Conservation (phyloP, 1,140 invertebrate genomes). For the Mamestra configurata region DNA sequence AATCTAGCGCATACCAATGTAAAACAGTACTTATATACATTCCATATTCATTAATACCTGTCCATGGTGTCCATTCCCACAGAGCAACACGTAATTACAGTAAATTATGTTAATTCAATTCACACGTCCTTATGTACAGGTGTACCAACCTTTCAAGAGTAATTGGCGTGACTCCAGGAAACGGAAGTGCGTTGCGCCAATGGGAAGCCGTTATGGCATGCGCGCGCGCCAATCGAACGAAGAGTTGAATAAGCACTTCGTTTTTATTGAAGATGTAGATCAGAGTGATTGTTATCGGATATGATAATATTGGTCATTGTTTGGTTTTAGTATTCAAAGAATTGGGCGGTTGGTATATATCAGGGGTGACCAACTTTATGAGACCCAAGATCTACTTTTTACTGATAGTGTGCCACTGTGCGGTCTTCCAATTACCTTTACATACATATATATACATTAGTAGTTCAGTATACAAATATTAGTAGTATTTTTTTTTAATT, state of each 20-base stretch:
- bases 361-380: no score
- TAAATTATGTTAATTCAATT: conserved; percentile 51
- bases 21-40: background rate
- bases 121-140: conserved; percentile 66
- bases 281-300: no score
- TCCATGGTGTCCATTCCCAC: background rate
- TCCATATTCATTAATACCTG: conserved; percentile 5
- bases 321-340: background rate
- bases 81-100: conserved; percentile 6
- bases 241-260: background rate
- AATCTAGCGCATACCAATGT: background rate
- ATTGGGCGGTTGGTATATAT: background rate
- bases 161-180: conserved; percentile 72
- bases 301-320: background rate
- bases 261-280: conserved; percentile 1
- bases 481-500: no score
- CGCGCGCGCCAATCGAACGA: conserved; percentile 53
- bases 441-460: no score
- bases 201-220: conserved; percentile 67
- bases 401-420: no score
- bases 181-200: conserved; percentile 69
- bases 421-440: no score
- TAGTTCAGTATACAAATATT: no score
- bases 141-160: conserved; percentile 61
- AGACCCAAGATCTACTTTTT: no score